Evolutionary conservation across 2,113 vertebrate species (phyloP), one percentile per base, ranked within the genome.

Genomic region (Cryptotis parvus): DNA sequence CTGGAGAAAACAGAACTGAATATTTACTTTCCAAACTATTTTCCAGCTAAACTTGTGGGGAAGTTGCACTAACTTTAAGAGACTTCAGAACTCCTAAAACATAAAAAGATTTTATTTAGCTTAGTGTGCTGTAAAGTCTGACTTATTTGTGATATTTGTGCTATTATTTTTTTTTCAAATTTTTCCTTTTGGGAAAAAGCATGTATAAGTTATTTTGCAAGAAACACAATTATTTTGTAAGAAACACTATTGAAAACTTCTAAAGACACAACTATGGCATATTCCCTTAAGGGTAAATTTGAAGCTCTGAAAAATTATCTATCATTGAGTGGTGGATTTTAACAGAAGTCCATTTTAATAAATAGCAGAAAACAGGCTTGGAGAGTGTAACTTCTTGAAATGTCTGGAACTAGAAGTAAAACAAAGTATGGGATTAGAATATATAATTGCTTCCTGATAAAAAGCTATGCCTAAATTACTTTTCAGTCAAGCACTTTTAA

Each of bases 1-100:
- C 98, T 98, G 98, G 98, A 98, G 98, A 98, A 98, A 98, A 95
- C 90, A 97, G 97, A 98, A 93, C 95, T 97, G 95, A 98, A 97
- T 98, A 94, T 85, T 93, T 98, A 95, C 87, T 94, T 95, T 96
- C 90, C 92, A 96, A 97, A 97, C 89, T 95, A 91, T 92, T 96
- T 96, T 86, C 22, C 95, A 95, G 76, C 91, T 97, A 96, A 94
- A 96, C 33, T 90, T 91, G 58, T 35, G 93, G 37, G 89, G n/a
- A 96, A 93, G 9, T 37, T 87, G 26, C 66, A 88, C 16, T 92
- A 90, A 69, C 89, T 39, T 35, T 33, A 69, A 31, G 90, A 33
- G 72, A 93, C 88, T 92, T 31, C 55, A 41, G 35, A 92, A 14
- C 77, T 96, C 94, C 9, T 93, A 26, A 45, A 93, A 89, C 65